These are phyloP conservation scores for Rhinichthys osculus DNA, from an alignment of 2,797 vertebrate genomes.

Conservation along the genomic window DNA sequence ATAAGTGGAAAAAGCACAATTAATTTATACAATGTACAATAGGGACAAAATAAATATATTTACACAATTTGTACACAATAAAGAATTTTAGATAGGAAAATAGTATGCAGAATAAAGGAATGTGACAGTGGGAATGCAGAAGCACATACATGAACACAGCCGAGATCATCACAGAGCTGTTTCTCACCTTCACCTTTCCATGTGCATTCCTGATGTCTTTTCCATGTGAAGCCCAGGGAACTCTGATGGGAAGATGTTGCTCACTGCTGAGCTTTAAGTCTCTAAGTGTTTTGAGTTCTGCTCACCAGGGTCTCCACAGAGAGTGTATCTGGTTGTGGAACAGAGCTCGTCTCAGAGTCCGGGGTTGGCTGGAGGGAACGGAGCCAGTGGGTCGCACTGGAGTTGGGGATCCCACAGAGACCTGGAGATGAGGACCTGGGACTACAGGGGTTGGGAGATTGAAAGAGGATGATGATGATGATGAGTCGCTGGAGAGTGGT, in stretches of 20 bases:
- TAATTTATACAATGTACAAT: slow-evolving; percentile 59
- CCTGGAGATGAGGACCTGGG: slow-evolving; percentile 13
- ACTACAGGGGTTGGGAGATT: slow-evolving; percentile 47
- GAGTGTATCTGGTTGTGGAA: slow-evolving; percentile 50
- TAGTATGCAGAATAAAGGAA: slow-evolving; percentile 9
- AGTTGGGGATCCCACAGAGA: neutral
- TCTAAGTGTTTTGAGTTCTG: neutral
- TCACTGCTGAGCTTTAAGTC: neutral
- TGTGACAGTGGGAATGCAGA: slow-evolving; percentile 8
- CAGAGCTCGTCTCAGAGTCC: slow-evolving; percentile 58
- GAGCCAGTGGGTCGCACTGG: slow-evolving; percentile 1
- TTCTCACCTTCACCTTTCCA: slow-evolving; percentile 3
- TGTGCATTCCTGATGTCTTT: neutral
- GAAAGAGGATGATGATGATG: slow-evolving; percentile 32
- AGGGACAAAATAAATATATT: slow-evolving; percentile 63
- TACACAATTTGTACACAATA: slow-evolving; percentile 53
- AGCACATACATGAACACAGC: neutral
- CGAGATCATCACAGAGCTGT: neutral
- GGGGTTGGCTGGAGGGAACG: slow-evolving; percentile 16
- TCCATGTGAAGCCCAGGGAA: neutral
- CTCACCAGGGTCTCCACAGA: slow-evolving; percentile 65
- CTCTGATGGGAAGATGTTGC: neutral
- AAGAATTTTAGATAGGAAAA: slow-evolving; percentile 21
- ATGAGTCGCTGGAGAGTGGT: slow-evolving; percentile 55
- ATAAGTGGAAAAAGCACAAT: slow-evolving; percentile 48